Evolutionary conservation across 2,797 vertebrate genomes (phyloP).

Genomic region (Petrocephalus schoutedeni): DNA sequence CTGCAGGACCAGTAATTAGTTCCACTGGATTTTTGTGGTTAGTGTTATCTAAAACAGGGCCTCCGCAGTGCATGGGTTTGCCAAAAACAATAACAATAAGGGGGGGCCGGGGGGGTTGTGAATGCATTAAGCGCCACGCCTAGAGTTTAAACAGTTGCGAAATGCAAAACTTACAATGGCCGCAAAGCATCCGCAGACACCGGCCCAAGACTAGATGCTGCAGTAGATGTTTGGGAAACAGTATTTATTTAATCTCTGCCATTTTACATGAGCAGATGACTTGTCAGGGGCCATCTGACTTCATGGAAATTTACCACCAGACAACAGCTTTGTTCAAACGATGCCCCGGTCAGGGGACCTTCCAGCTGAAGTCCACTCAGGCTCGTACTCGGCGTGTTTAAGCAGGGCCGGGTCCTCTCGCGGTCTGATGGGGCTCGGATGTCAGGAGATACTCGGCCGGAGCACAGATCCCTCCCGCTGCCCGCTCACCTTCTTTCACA

Average conservation of each 20-base stretch:
- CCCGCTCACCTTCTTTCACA: not conserved
- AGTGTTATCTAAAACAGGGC: slow-evolving; percentile 47
- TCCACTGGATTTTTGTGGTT: slow-evolving; percentile 58
- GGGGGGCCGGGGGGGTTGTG: not conserved
- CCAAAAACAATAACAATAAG: slow-evolving; percentile 36
- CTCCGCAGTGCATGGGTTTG: slow-evolving; percentile 11
- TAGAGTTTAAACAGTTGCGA: slow-evolving; percentile 18
- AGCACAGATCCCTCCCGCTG: not conserved
- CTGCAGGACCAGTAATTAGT: slow-evolving; percentile 49
- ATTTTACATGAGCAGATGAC: not conserved
- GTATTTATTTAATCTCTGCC: not conserved
- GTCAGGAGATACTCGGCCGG: not conserved
- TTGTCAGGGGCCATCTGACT: slow-evolving; percentile 4
- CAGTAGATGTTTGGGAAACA: not conserved
- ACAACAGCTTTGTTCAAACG: slow-evolving; percentile 6
- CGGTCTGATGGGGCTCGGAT: no score
- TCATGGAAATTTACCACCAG: slow-evolving; percentile 8
- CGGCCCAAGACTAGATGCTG: not conserved
- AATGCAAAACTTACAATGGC: slow-evolving; percentile 22
- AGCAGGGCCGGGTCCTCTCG: not conserved
- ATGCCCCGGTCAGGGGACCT: not conserved
- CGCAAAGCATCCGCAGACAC: slow-evolving; percentile 11
- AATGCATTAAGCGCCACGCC: slow-evolving; percentile 19
- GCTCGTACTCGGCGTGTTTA: not conserved
- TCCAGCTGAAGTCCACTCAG: not conserved